Base-by-base conservation (phyloP, 2,797 vertebrate species). In the Brachymystax lenok region DNA sequence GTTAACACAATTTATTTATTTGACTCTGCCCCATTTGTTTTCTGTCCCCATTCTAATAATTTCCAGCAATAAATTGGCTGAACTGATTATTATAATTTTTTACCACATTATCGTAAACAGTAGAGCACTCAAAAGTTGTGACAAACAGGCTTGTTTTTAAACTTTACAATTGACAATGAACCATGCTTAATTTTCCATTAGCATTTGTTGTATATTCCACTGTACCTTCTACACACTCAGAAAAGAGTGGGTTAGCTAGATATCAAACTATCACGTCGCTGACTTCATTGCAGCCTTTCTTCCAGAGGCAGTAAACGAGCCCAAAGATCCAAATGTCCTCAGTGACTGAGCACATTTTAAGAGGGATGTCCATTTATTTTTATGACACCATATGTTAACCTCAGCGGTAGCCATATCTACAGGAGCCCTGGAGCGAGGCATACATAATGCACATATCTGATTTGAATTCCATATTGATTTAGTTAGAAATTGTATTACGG, bases 321-420 rank as follows among this genome's bases (percentile, higher is more conserved):
- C 88, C 84, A 80, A 82, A 90, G 88, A 88, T 89, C 91, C 89
- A 84, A 90, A 89, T 85, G 89, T 91, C 88, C 88, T 90, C 80
- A 75, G 83, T 84, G 88, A 87, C 89, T 89, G 84, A 87, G 78
- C 86, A 88, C 90, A 90, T 94, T 93, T 92, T 91, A 92, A 92
- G 88, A 88, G 85, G 88, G 88, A 88, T 84, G 86, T 81, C 86
- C 83, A 86, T 92, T 92, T 90, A 80, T 88, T 92, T 93, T 93
- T 91, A 93, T 93, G 88, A 87, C 90, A 88, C 91, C 93, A 93
- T 94, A 92, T 93, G 93, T 92, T 93, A 92, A 93, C 93, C 92
- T 93, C 89, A 86, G 76, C 91, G 87, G 88, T 87, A 90, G 80
- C 81, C 87, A 80, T 88, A 87, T 92, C 90, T 88, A 82, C 79